phyloP scores from a whole-genome alignment of 1,140 invertebrate species.

The Aphis gossypii region DNA sequence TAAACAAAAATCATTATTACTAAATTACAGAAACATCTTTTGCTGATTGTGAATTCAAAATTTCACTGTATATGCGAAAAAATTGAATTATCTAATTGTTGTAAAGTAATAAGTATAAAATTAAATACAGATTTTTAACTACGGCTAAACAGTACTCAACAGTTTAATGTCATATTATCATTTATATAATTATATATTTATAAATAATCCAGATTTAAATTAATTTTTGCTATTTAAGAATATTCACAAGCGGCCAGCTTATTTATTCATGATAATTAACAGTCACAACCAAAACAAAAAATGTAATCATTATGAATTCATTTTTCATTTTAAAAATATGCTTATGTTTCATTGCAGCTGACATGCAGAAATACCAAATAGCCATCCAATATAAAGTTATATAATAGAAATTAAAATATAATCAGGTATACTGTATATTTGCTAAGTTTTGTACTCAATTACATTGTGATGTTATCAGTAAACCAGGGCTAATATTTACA shows the following conservation, averaged over 20 bases:
- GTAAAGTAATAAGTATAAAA: background rate
- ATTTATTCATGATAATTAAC: background rate
- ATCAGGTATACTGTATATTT: background rate
- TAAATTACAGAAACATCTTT: background rate
- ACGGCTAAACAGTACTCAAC: background rate
- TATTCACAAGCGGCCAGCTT: background rate
- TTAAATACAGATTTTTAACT: background rate
- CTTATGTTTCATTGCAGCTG: background rate
- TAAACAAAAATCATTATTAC: background rate
- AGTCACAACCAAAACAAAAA: background rate
- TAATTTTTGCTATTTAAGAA: background rate
- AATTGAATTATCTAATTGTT: background rate
- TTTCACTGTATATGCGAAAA: background rate
- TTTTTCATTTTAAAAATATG: constrained; percentile 20
- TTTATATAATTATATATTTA: background rate
- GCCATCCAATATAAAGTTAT: background rate
- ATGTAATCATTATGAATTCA: background rate
- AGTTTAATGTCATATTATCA: background rate
- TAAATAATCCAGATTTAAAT: background rate
- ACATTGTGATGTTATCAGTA: background rate
- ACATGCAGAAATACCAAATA: background rate
- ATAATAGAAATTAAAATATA: background rate
- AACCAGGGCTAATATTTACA: background rate
- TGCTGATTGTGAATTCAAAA: background rate
- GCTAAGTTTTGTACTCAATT: background rate